Evolutionary conservation across 2,113 vertebrate genomes (phyloP).

Genomic region (Sigmodon hispidus): DNA sequence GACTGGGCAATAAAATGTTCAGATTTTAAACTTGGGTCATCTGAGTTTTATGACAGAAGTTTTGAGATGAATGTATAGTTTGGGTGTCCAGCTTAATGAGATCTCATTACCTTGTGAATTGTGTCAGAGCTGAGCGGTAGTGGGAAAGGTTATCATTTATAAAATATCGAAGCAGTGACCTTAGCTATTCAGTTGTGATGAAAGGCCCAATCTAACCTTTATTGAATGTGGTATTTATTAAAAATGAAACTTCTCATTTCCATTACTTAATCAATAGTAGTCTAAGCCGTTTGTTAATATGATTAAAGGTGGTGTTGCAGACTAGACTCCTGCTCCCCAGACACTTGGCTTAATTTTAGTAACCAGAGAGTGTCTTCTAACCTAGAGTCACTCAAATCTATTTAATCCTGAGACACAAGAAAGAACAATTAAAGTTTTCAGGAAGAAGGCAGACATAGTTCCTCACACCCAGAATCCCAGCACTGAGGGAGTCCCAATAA

Average conservation of each 20-base stretch:
- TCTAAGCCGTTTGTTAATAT: slow-evolving; percentile 84
- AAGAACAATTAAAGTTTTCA: neutral
- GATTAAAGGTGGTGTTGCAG: slow-evolving; percentile 77
- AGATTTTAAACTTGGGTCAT: neutral
- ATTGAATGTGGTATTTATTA: slow-evolving; percentile 84
- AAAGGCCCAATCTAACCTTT: slow-evolving; percentile 82
- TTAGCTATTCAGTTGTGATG: slow-evolving; percentile 79
- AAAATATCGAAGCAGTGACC: slow-evolving; percentile 81
- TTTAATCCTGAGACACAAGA: neutral
- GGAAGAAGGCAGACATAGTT: neutral
- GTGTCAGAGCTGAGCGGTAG: slow-evolving; percentile 68
- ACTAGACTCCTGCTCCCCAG: slow-evolving; percentile 49
- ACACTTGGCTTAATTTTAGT: slow-evolving; percentile 71
- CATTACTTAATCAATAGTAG: slow-evolving; percentile 85
- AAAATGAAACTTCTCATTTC: slow-evolving; percentile 83
- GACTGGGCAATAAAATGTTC: slow-evolving; percentile 44
- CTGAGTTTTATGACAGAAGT: slow-evolving; percentile 65
- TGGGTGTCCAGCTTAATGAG: slow-evolving; percentile 64
- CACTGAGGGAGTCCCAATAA: too few species aligned
- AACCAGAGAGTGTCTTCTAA: slow-evolving; percentile 1
- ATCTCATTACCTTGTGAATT: slow-evolving; percentile 67
- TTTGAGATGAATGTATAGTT: slow-evolving; percentile 68
- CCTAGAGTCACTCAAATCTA: neutral
- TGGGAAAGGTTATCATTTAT: slow-evolving; percentile 76
- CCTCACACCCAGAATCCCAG: too few species aligned